phyloP scores from a whole-genome alignment of 2,888 invertebrate species.

The Pristionchus maxplancki region DNA sequence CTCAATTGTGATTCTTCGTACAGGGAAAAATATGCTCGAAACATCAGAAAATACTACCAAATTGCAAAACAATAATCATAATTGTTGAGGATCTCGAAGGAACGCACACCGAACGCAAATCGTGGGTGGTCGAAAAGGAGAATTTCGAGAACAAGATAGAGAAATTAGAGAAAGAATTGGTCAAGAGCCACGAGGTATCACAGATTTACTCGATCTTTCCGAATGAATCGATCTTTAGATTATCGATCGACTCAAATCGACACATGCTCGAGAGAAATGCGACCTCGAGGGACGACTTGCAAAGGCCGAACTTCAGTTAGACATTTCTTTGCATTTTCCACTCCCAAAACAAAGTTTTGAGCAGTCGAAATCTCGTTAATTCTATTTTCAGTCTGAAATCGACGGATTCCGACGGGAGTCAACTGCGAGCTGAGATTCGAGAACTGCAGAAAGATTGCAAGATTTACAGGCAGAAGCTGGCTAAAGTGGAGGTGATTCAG shows the following conservation, averaged over 20 bases:
- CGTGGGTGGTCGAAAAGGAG: not conserved
- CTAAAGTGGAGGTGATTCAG: slow-evolving; percentile 57
- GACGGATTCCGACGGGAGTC: not conserved
- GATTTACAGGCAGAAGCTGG: slow-evolving; percentile 65
- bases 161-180: slow-evolving; percentile 22
- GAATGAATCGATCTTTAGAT: not conserved
- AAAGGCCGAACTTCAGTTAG: not conserved
- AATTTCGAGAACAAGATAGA: slow-evolving; percentile 31
- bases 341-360: not conserved
- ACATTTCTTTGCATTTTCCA: not conserved
- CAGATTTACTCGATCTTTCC: not conserved
- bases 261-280: not conserved
- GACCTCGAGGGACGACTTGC: slow-evolving; percentile 14
- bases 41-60: no score
- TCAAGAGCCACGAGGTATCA: slow-evolving; percentile 4
- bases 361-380: no score
- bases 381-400: not conserved
- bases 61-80: no score
- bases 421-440: slow-evolving; percentile 57
- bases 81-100: slow-evolving; percentile 40
- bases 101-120: not conserved
- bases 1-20: not conserved
- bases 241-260: slow-evolving; percentile 5
- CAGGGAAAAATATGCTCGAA: not conserved
- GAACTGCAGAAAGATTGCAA: slow-evolving; percentile 68